Base-by-base conservation (phyloP, 1,140 invertebrate species). In the Tetramorium simillimum region DNA sequence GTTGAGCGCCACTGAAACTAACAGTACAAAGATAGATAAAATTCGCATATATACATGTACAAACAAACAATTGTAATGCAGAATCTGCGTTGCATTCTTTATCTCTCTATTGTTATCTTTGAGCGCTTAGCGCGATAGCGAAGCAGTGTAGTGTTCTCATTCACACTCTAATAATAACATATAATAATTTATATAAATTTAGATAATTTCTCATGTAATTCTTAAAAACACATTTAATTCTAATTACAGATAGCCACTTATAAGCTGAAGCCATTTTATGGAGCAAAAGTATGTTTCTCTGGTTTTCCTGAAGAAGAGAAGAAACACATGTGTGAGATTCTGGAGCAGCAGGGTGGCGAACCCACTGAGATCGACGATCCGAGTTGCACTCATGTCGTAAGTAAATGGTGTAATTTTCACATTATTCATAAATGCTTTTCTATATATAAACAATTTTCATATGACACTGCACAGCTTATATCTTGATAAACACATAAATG, bases 331-430 rank as follows among this genome's bases (percentile, higher is more conserved):
- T 97, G 96, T 62, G 98, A 99, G 93, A 96, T 99, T 58, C 96
- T 99, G 51, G 95, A 97, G 86, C 96, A 97, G 92, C 98, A 99
- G 95, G 98, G 98, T 84, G 98, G 98, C 69, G 96, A 96, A 88
- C 95, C 97, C 65, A 97, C 97, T 63, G 95, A 96, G 81, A 94
- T 97, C 62, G 97, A 98, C 86, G 98, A 99, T 96, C 96, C 97
- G 49, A 96, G 97, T 89, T 98, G 98, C 92, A 98, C 98, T 9
- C 99, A 99, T 95, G 97, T 99, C 91, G 98, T 99, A 96, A 98
- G 96, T 97, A 95, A n/a, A 51, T 58, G 51, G 40, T 33, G 82
- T 76, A 51, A 43, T 75, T 87, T 70, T 65, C 49, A 63, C 67
- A 51, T 24, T n/a, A 58, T n/a, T 43, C 65, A 78, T 85, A 75